Evolutionary conservation across 2,888 invertebrate genomes (phyloP).

Genomic region (Herminia tarsipennalis): DNA sequence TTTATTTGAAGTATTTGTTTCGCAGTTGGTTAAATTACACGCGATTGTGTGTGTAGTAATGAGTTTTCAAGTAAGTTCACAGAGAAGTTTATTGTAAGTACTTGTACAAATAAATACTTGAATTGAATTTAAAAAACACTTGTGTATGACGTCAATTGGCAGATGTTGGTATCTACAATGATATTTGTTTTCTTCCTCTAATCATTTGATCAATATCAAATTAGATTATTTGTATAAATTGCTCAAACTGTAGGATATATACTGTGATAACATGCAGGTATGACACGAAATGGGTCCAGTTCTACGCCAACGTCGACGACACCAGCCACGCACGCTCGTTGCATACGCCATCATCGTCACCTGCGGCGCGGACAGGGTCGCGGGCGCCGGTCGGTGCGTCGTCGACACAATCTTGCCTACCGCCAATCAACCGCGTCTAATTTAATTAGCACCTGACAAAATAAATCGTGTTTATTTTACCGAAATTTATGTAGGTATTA

Average conservation of each 20-base stretch:
- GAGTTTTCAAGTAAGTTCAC: too few species aligned
- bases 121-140: not conserved
- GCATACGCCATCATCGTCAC: too few species aligned
- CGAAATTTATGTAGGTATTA: conserved; percentile 16
- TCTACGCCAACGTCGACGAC: not conserved
- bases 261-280: too few species aligned
- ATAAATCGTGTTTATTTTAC: conserved; percentile 26
- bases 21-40: too few species aligned
- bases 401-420: not conserved
- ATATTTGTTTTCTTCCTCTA: not conserved
- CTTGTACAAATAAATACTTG: not conserved
- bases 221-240: not conserved
- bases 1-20: too few species aligned
- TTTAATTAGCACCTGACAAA: conserved; percentile 33
- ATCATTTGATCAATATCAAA: not conserved
- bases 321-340: not conserved
- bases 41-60: too few species aligned
- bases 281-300: not conserved
- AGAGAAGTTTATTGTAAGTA: too few species aligned
- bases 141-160: not conserved
- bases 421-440: conserved; percentile 23
- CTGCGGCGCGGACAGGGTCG: too few species aligned
- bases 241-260: too few species aligned
- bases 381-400: not conserved
- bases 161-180: not conserved